phyloP scores from a whole-genome alignment of 2,113 vertebrate species.

The Ondatra zibethicus region DNA sequence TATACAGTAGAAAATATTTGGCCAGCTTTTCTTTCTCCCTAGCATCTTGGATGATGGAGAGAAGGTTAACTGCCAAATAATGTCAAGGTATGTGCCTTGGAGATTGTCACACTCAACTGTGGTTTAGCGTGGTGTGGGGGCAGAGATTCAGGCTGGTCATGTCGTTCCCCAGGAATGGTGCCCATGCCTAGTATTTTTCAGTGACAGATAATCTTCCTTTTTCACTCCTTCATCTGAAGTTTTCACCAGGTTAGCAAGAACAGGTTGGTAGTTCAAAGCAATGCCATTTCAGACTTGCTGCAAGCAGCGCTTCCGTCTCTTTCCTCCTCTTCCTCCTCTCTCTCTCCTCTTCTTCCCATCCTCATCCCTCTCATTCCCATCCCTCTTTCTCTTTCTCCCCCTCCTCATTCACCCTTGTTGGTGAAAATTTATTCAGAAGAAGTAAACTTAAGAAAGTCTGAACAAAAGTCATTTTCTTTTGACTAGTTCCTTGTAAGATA shows the following conservation, averaged over 20 bases:
- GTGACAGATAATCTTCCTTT: slow-evolving; percentile 58
- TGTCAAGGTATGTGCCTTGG: neutral
- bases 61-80: neutral
- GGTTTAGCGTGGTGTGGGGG: neutral
- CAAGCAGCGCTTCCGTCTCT: slow-evolving; percentile 50
- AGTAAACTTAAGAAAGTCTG: neutral
- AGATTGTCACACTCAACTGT: neutral
- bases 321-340: too few species aligned
- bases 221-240: slow-evolving; percentile 60
- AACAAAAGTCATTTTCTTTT: slow-evolving; percentile 41
- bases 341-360: neutral
- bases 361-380: neutral
- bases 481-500: slow-evolving; percentile 35
- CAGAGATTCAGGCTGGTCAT: slow-evolving; percentile 22
- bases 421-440: neutral
- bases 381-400: neutral
- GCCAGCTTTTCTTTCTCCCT: slow-evolving; percentile 1
- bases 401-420: neutral
- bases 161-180: neutral
- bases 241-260: slow-evolving; percentile 64
- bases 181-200: neutral
- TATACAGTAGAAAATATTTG: neutral
- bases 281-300: slow-evolving; percentile 75
- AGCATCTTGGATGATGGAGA: neutral
- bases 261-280: slow-evolving; percentile 70